Evolutionary conservation across 2,113 vertebrate species (phyloP).

Genomic region (Menura novaehollandiae): DNA sequence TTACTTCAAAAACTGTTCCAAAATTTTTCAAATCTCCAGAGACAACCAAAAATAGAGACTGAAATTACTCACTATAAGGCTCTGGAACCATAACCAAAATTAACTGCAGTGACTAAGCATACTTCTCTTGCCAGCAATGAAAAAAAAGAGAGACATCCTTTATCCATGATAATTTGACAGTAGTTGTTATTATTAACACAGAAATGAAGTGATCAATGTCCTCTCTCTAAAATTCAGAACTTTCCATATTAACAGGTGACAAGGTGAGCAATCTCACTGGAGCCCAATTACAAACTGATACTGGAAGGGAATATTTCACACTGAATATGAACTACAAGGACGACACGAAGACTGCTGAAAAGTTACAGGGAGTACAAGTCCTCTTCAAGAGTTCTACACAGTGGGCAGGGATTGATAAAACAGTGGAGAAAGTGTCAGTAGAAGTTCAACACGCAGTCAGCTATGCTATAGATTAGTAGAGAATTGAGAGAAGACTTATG

Average conservation of each 20-base stretch:
- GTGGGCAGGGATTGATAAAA: not conserved
- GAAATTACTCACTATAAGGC: not conserved
- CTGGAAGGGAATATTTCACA: not conserved
- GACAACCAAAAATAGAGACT: not conserved
- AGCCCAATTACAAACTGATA: not conserved
- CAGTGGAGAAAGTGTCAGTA: not conserved
- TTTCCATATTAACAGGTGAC: not conserved
- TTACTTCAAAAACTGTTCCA: not conserved
- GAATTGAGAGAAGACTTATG: not conserved
- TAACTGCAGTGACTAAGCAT: slow-evolving; percentile 37
- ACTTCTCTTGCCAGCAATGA: not conserved
- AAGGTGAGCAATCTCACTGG: not conserved
- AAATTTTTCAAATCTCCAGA: not conserved
- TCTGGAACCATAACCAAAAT: not conserved
- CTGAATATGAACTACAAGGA: not conserved
- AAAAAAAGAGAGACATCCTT: not conserved
- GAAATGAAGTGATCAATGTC: slow-evolving; percentile 6
- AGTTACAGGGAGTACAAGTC: not conserved
- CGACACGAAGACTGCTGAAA: accelerated
- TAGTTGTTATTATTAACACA: slow-evolving; percentile 17
- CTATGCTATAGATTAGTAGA: not conserved
- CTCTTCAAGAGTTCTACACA: not conserved
- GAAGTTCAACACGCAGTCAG: not conserved
- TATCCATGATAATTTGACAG: not conserved
- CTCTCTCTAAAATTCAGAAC: not conserved